Evolutionary conservation across 1,140 invertebrate species (phyloP), one percentile per base, ranked within the genome.

Genomic region (Maniola jurtina): DNA sequence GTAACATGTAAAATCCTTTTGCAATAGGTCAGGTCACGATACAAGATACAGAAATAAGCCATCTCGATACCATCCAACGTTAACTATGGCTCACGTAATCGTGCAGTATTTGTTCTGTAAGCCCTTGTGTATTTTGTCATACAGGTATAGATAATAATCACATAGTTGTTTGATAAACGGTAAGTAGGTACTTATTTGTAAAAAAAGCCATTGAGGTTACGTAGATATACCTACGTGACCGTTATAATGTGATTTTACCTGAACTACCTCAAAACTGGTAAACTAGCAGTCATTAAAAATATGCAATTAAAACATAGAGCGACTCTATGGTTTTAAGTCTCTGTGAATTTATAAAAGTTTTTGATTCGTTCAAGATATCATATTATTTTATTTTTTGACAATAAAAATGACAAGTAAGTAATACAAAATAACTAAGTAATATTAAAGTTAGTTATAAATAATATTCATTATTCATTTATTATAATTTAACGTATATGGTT

Each of bases 231-330:
- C 5, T 45, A 42, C 9, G 9, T 16, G 14, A 45, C 38, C 38
- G 38, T 59, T 42, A 40, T 14, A 9, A 33, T 25, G 36, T 36
- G 34, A 38, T 40, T 42, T 59, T 38, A 59, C 38, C 38, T 42
- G 40, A 59, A 45, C 33, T 35, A 45, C 38, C 14, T 33, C 25
- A 59, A 59, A 59, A 42, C 38, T 16, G 9, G 38, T 45, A 16
- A 38, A 11, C 14, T 25, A 25, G 14, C 38, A 33, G 25, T 42
- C n/a, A 59, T 59, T 36, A 45, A 59, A 45, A 9, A 45, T n/a
- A 13, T 11, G 42, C 42, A 45, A 13, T 45, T 45, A 45, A 45
- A 45, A 45, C 13, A 2, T 13, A 45, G 42, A 45, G 5, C 42
- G 13, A 45, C 42, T 45, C 11, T 45, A 45, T 45, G 42, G 13